Percentiles rank a stretch among this genome's conserved stretches.
These are phyloP conservation scores for Ciconia boyciana DNA, from an alignment of 2,113 vertebrate species.

Conservation along the genomic window DNA sequence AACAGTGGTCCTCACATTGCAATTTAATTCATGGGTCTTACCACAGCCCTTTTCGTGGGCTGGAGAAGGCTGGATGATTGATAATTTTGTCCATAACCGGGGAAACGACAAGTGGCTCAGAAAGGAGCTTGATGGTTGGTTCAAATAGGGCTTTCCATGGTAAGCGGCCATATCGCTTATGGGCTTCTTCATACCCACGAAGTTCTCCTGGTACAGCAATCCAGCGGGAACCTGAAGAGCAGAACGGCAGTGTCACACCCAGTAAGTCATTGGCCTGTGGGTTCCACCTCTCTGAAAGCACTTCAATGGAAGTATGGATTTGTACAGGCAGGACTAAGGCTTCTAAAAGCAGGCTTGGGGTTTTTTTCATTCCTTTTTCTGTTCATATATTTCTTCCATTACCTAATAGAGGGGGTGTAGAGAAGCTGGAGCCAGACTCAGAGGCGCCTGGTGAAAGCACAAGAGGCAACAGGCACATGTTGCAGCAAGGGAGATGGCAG, in stretches of 20 bases:
- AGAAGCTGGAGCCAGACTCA: background rate
- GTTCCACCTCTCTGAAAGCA: background rate
- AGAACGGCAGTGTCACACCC: background rate
- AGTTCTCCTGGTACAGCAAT: constrained; percentile 44
- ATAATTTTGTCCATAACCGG: background rate
- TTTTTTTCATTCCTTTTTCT: background rate
- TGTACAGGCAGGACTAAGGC: background rate
- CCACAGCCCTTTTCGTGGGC: background rate
- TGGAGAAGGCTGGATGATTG: rapidly evolving
- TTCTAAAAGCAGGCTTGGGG: background rate
- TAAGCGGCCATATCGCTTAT: constrained; percentile 9
- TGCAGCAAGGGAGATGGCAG: background rate
- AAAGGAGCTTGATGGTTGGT: constrained; percentile 49
- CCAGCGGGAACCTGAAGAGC: background rate
- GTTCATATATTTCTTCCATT: background rate
- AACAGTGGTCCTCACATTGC: background rate
- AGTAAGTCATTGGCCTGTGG: background rate
- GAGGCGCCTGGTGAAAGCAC: background rate
- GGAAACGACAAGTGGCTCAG: constrained; percentile 28
- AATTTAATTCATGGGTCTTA: background rate
- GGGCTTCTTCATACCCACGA: constrained; percentile 48
- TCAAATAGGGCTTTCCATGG: constrained; percentile 55
- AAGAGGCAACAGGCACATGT: background rate
- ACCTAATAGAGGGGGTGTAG: background rate
- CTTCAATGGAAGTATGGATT: rapidly evolving